Evolutionary conservation across 2,888 invertebrate species (phyloP), one percentile per base, ranked within the genome.

Genomic region (Epistrophe eligans): DNA sequence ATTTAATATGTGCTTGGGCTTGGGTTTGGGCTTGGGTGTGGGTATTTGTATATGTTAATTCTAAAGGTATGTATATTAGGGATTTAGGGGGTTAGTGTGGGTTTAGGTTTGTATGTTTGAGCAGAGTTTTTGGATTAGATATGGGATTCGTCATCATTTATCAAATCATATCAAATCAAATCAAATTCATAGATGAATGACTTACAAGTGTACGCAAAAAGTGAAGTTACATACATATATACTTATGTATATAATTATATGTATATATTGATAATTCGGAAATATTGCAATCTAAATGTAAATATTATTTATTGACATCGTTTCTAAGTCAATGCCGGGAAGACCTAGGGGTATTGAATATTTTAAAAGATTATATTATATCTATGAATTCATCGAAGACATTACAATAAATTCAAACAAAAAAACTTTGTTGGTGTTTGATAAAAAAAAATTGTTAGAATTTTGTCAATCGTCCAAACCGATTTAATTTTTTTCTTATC

Each of bases 281-380:
- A 66, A 57, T 50, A 73, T 73, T 73, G 50, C 73, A 58, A 66
- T 67, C 15, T 74, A 80, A 67, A 80, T 67, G 67, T 19, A 66
- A 50, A 73, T 66, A 40, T 50, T 43, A 40, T 40, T 70, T 50
- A 50, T 62, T 52, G 71, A 62, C 17, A 52, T 52, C 50, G 40
- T 17, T 64, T 64, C 45, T 45, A 64, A 45, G 64, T 17, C 64
- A 64, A 43, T 15, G 13, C 35, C 1, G 60, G 40, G 8, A 40
- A 62, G 40, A 38, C 17, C 17, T 62, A 4, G 10, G 24, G 24
- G 5, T 19, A 8, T 24, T 62, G 60, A 62, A 62, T 62, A 62
- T 62, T 62, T 60, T 8, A 43, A 40, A 35, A 35, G 35, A 9
- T 24, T 24, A 24, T 24, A 24, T 3, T 24, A 24, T 3, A 24